These are phyloP conservation scores for Daptonema setosum DNA, from an alignment of 2,888 invertebrate species.

Conservation along the genomic window DNA sequence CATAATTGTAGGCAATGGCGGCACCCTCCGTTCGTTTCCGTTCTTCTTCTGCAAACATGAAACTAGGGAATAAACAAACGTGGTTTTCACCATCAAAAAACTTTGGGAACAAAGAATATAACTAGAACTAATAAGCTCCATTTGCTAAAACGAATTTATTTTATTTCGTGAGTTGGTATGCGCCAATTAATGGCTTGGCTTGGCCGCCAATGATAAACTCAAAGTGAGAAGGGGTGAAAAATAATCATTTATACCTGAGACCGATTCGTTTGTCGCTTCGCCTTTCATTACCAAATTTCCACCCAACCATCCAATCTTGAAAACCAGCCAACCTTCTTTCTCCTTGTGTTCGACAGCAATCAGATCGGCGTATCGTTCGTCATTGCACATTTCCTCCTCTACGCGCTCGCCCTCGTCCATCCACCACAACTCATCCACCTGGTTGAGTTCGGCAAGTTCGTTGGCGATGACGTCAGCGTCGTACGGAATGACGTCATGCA, in stretches of 20 bases:
- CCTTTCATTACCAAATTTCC: not conserved
- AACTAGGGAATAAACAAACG: too few species aligned
- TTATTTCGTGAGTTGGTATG: too few species aligned
- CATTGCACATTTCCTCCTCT: conserved; percentile 75
- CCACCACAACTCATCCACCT: not conserved
- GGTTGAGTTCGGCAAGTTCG: not conserved
- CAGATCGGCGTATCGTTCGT: conserved; percentile 73
- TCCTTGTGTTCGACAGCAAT: conserved; percentile 29
- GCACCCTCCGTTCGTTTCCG: conserved; percentile 3
- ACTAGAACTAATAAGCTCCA: too few species aligned
- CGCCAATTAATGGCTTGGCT: too few species aligned
- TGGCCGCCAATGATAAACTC: too few species aligned
- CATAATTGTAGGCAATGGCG: conserved; percentile 27
- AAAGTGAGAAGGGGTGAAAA: too few species aligned
- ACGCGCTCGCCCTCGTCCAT: conserved; percentile 49
- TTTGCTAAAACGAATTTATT: too few species aligned
- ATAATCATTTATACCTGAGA: too few species aligned
- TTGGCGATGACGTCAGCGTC: conserved; percentile 30
- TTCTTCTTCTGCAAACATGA: conserved; percentile 3
- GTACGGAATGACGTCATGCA: not conserved
- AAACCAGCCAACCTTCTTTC: conserved; percentile 4
- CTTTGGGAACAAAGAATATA: too few species aligned
- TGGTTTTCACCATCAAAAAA: too few species aligned
- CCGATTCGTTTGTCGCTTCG: not conserved
- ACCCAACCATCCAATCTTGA: not conserved